These are phyloP conservation scores for Aphrocallistes beatrix DNA, from an alignment of 37 sponge, comb jelly and placozoan species.

Conservation along the genomic window DNA sequence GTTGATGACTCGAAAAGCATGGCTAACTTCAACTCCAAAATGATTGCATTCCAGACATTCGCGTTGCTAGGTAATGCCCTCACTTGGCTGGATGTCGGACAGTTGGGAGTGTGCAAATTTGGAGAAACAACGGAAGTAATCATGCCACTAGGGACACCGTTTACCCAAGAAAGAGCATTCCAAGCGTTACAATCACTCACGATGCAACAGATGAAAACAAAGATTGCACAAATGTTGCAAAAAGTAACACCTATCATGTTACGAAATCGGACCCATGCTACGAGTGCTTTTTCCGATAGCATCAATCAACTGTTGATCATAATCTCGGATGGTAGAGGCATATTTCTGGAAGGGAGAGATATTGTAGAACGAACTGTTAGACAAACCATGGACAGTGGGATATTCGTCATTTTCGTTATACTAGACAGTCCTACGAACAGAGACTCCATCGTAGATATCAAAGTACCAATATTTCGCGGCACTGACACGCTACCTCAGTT, in stretches of 20 bases:
- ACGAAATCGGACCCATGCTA: not conserved
- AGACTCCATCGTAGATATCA: conserved; percentile 71
- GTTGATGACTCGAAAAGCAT: conserved; percentile 89
- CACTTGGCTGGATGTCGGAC: conserved; percentile 62
- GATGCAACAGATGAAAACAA: not conserved
- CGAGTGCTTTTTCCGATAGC: not conserved
- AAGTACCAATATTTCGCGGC: conserved; percentile 47
- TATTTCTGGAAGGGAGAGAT: conserved; percentile 70
- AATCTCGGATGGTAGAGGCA: conserved; percentile 91
- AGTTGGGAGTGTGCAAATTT: conserved; percentile 72
- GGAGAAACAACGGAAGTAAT: conserved; percentile 21
- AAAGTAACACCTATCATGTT: not conserved
- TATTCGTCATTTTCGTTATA: conserved; percentile 82
- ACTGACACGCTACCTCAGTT: conserved; percentile 52
- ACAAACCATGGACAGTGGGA: conserved; percentile 56
- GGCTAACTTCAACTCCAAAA: conserved; percentile 50
- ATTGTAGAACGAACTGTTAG: conserved; percentile 52
- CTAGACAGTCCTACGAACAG: conserved; percentile 65
- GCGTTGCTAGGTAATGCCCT: conserved; percentile 79
- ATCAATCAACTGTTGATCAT: conserved; percentile 68
- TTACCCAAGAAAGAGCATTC: not conserved
- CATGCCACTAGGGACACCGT: not conserved
- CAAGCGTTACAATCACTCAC: not conserved
- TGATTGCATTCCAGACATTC: conserved; percentile 82
- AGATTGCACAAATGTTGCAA: not conserved